Evolutionary conservation across 2,888 invertebrate genomes (phyloP).

Genomic region (Noctua fimbriata): DNA sequence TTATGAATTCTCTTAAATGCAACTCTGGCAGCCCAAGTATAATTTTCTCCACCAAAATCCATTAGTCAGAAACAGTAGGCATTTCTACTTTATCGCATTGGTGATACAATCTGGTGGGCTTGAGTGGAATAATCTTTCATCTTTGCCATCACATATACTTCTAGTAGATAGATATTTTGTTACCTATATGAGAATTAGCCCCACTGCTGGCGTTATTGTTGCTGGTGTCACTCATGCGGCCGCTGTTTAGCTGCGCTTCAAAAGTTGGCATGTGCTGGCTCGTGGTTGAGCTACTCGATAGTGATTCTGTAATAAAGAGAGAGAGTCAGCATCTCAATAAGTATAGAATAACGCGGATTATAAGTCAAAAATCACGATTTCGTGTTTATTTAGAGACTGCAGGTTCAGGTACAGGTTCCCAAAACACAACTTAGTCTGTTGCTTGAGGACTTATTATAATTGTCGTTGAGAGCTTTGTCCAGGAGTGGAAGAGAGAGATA

Average conservation of each 20-base stretch:
- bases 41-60: background rate
- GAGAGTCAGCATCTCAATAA: background rate
- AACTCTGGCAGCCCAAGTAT: background rate
- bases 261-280: slow-evolving; percentile 85
- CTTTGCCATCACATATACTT: background rate
- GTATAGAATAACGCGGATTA: background rate
- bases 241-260: slow-evolving; percentile 76
- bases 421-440: background rate
- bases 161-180: background rate
- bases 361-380: background rate
- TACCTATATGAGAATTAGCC: slow-evolving; percentile 77
- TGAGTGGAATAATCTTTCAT: background rate
- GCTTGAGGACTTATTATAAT: background rate
- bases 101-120: background rate
- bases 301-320: slow-evolving; percentile 84
- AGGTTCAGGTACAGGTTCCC: background rate
- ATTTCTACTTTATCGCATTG: background rate
- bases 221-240: slow-evolving; percentile 78
- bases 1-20: background rate
- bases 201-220: slow-evolving; percentile 74
- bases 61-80: background rate
- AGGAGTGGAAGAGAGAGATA: background rate
- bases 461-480: background rate
- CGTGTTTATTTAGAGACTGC: background rate
- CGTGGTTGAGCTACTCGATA: slow-evolving; percentile 91